phyloP scores from a whole-genome alignment of 2,888 invertebrate species.

The Synanthedon andrenaeformis region DNA sequence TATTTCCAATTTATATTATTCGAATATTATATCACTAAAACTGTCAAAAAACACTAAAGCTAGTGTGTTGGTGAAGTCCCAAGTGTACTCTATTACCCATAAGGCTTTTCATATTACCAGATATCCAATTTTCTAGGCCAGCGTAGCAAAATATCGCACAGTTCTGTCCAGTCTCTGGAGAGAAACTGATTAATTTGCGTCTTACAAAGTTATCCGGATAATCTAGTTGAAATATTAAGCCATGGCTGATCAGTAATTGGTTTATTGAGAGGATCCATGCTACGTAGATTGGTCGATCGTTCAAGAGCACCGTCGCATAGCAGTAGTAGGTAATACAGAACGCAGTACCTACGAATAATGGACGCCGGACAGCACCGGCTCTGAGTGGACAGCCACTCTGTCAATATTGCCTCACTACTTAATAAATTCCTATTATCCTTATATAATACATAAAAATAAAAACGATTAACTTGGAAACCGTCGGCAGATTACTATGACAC shows the following conservation, averaged over 20 bases:
- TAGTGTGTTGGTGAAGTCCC: too few species aligned
- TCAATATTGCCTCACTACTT: conserved; percentile 40
- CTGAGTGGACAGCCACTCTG: conserved; percentile 14
- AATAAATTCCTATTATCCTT: too few species aligned
- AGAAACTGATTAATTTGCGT: conserved; percentile 14
- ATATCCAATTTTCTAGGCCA: conserved; percentile 13
- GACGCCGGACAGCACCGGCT: conserved; percentile 10
- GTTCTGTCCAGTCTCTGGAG: conserved; percentile 38
- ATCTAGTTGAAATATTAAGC: neutral
- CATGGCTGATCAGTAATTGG: neutral
- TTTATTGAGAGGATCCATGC: neutral
- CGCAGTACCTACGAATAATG: conserved; percentile 36
- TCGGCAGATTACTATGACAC: too few species aligned
- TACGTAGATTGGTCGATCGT: conserved; percentile 19
- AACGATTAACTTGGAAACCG: neutral
- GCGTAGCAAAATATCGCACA: conserved; percentile 63
- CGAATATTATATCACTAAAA: too few species aligned
- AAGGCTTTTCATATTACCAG: too few species aligned
- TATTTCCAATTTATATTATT: too few species aligned
- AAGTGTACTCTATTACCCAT: too few species aligned
- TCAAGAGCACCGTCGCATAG: conserved; percentile 26
- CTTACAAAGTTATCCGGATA: neutral
- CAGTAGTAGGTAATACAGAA: conserved; percentile 35
- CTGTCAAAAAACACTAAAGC: too few species aligned
- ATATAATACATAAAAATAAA: conserved; percentile 11